Evolutionary conservation across 2,888 invertebrate species (phyloP), one percentile per base, ranked within the genome.

Genomic region (Polydrusus tereticollis): DNA sequence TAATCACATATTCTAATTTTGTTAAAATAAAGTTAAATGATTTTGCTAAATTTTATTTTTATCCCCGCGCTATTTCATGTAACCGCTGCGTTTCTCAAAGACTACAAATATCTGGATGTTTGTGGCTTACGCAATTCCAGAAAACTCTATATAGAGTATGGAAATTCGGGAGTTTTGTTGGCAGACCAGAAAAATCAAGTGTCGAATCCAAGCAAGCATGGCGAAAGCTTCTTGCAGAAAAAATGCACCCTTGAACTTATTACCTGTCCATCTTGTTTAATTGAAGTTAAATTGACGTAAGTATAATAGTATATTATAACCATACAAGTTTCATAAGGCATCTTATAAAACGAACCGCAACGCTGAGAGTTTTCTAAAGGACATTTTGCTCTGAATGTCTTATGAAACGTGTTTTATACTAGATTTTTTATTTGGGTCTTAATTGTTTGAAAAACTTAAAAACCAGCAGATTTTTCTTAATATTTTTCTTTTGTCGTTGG

Each of bases 261-360:
- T 45, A 91, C 92, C 1, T 92, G 92, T 80, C 90, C 92, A 0
- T 90, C 91, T 16, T 92, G 92, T 80, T 87, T 92, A 59, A 88
- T 90, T 67, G 84, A 85, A 38, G 81, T 89, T 47, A 86, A 86
- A 50, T 88, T 90, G 77, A 86, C 85, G 81, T 86, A 79, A 80
- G 81, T 62, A 23, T 26, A 6, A 41, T 43, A 20, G 2, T 29
- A 29, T 29, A 5, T 5, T 29, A 29, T 7, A 4, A 29, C 29
- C 4, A 4, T 29, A 29, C 7, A 4, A 4, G 5, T 4, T 5
- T 29, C 4, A 29, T 29, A 29, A 29, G 7, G 7, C 7, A 29
- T 29, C 29, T 29, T 29, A 7, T 29, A 5, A 29, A n/a, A n/a
- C n/a, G n/a, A n/a, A n/a, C n/a, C n/a, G n/a, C n/a, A n/a, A n/a